Conservation (phyloP, 2,888 invertebrate species). For the Deilephila elpenor region DNA sequence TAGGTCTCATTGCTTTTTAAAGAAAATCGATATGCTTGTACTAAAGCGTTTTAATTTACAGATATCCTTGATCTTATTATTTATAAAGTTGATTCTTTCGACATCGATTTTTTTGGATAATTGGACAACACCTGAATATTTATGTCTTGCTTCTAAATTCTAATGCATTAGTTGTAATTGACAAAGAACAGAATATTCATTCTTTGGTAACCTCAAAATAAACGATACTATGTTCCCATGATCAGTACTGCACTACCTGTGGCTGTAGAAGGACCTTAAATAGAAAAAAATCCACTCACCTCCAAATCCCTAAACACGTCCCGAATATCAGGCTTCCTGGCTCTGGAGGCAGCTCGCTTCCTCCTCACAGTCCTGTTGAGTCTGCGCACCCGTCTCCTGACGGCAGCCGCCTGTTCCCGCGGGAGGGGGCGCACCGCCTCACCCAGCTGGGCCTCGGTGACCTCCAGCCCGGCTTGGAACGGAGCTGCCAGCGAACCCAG, state of each 20-base stretch:
- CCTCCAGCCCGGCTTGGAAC: slow-evolving; percentile 88
- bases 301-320: slow-evolving; percentile 93
- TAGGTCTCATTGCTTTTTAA: no score
- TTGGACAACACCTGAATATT: no score
- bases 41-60: no score
- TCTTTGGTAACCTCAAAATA: neutral
- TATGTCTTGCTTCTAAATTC: no score
- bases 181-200: no score
- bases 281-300: slow-evolving; percentile 73
- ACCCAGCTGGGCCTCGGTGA: slow-evolving; percentile 87
- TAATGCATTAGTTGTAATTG: no score
- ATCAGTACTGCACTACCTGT: neutral
- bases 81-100: no score
- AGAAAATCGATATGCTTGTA: no score
- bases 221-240: no score
- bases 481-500: slow-evolving; percentile 88
- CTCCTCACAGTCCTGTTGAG: slow-evolving; percentile 90
- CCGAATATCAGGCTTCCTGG: slow-evolving; percentile 91
- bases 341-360: slow-evolving; percentile 78
- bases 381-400: slow-evolving; percentile 89
- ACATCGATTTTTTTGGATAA: no score
- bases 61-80: no score
- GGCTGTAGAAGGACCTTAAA: no score
- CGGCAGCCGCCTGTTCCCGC: slow-evolving; percentile 90
- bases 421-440: slow-evolving; percentile 86